Evolutionary conservation across 2,888 invertebrate species (phyloP), one percentile per base, ranked within the genome.

Genomic region (Timema podura): DNA sequence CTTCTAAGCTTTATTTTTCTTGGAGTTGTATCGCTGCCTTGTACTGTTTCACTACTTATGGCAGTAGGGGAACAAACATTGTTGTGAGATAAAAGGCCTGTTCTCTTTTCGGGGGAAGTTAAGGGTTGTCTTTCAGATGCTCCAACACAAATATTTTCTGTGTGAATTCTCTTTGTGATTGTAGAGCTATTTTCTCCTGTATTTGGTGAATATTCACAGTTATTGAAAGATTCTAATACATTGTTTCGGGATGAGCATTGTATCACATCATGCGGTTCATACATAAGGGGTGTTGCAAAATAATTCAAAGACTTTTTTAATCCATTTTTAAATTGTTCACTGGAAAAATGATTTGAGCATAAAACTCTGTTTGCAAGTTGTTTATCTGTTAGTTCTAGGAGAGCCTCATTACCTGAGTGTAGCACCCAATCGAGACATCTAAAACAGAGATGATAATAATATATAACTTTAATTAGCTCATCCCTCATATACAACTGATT

Each of bases 281-380:
- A 61, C 61, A 61, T 61, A 10, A 9, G 16, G 10, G 61, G 15
- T 44, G 45, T 45, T 11, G 16, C 61, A 61, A 61, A 61, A 61
- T 61, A 16, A 16, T 61, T 61, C 13, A 61, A 61, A 9, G 16
- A 61, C 5, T 61, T 61, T n/a, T 45, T 61, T 15, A 15, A 61
- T 61, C 16, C 61, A 61, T 61, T 61, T 61, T 61, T 61, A 45
- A 61, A 61, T 61, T 61, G 16, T 5, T 61, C 45, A 7, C 30
- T 16, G 30, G 30, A 30, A 16, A 61, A 61, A 5, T 61, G 61
- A 61, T 61, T 13, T 10, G 16, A 30, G 16, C 61, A 61, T 0
- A 61, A 5, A 30, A 61, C 61, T 44, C 61, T 9, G 0, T 61
- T 61, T 61, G 9, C 13, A 11, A 61, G 61, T 61, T 15, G 6